Conservation (phyloP, 1,140 invertebrate species). For the Panulirus ornatus region DNA sequence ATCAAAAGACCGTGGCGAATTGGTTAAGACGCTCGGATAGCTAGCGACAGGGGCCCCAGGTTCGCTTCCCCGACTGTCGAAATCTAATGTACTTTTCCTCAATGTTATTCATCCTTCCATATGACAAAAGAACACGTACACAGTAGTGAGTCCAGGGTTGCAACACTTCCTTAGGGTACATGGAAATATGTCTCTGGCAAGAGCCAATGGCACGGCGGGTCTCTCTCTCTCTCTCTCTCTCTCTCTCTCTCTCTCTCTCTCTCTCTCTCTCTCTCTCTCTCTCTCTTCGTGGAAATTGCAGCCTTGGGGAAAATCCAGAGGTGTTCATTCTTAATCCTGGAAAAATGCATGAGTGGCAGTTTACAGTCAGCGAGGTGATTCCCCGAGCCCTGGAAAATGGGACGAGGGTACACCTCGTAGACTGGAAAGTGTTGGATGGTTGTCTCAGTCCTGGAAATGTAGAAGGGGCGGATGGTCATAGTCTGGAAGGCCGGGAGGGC, state of each 20-base stretch:
- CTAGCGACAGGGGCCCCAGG: no score
- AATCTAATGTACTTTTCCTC: no score
- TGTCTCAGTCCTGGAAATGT: no score
- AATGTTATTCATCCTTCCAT: no score
- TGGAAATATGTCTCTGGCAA: background rate
- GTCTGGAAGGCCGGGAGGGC: no score
- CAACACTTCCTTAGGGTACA: background rate
- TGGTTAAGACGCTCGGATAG: no score
- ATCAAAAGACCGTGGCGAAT: no score
- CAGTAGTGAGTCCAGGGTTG: no score
- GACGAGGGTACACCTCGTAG: background rate
- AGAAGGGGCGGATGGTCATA: no score
- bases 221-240: constrained; percentile 26
- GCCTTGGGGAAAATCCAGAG: background rate
- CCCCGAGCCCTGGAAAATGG: background rate
- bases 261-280: constrained; percentile 6
- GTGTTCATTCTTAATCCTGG: background rate
- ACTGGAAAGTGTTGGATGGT: background rate
- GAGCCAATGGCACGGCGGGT: background rate
- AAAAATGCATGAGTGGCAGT: background rate
- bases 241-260: constrained; percentile 21
- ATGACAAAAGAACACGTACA: no score
- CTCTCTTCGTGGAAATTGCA: background rate
- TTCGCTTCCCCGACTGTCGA: no score
- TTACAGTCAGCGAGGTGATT: background rate